Conservation (phyloP, 2,113 vertebrate species). For the Morone chrysops region DNA sequence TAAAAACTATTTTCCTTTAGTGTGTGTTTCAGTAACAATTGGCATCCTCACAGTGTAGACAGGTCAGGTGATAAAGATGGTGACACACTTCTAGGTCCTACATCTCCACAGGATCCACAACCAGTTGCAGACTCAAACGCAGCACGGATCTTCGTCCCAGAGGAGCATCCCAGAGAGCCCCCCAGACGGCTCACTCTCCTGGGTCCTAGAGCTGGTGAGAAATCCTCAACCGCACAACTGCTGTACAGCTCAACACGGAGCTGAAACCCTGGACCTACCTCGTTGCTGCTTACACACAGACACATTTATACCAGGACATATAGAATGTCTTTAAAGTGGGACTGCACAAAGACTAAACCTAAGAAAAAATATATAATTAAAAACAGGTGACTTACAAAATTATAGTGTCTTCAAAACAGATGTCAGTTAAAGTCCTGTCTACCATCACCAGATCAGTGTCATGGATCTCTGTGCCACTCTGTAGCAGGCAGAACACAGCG, state of each 20-base stretch:
- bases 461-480: slow-evolving; percentile 87
- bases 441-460: slow-evolving; percentile 91
- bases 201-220: slow-evolving; percentile 61
- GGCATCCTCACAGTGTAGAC: slow-evolving; percentile 58
- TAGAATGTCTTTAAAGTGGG: neutral
- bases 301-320: neutral
- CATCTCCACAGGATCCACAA: slow-evolving; percentile 49
- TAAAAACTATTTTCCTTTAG: neutral
- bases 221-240: slow-evolving; percentile 83
- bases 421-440: slow-evolving; percentile 90
- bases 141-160: slow-evolving; percentile 84
- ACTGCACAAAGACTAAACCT: neutral
- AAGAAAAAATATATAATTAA: neutral
- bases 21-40: neutral
- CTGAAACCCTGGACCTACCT: slow-evolving; percentile 86
- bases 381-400: slow-evolving; percentile 85
- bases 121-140: slow-evolving; percentile 81
- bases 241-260: slow-evolving; percentile 90
- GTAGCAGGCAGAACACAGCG: slow-evolving; percentile 91
- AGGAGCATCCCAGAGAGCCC: slow-evolving; percentile 86
- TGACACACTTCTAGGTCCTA: slow-evolving; percentile 34
- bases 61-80: slow-evolving; percentile 54
- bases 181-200: slow-evolving; percentile 85
- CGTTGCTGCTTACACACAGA: slow-evolving; percentile 59
- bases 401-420: slow-evolving; percentile 88